These are phyloP conservation scores for Eueides isabella DNA, from an alignment of 1,140 invertebrate genomes.

Conservation along the genomic window DNA sequence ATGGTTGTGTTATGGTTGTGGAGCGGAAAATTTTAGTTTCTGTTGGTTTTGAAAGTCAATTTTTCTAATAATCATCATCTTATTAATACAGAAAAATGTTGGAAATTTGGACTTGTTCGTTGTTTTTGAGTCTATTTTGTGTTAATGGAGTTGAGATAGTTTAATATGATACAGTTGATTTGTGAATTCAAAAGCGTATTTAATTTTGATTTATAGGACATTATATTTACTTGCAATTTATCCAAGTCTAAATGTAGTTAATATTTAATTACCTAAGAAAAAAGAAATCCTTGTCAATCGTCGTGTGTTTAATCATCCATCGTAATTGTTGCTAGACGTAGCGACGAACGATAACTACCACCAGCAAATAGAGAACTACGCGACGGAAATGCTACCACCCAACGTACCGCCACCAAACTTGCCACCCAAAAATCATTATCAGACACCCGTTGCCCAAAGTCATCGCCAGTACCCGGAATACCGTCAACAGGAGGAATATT, in stretches of 20 bases:
- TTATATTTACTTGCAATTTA: too few species aligned
- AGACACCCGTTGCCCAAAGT: slow-evolving; percentile 50
- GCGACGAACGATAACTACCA: slow-evolving; percentile 72
- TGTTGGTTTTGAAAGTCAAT: too few species aligned
- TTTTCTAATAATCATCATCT: too few species aligned
- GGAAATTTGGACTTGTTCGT: too few species aligned
- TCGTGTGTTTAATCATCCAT: slow-evolving; percentile 35
- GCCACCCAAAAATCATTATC: slow-evolving; percentile 72
- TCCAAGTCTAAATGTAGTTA: not conserved
- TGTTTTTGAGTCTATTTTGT: too few species aligned
- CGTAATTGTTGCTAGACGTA: slow-evolving; percentile 54
- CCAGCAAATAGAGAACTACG: slow-evolving; percentile 76
- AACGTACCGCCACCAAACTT: slow-evolving; percentile 61
- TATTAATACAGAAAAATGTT: too few species aligned
- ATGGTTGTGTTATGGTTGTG: not conserved
- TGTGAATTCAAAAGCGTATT: too few species aligned
- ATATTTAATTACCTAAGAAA: not conserved
- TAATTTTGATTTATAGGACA: too few species aligned
- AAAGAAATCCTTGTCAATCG: slow-evolving; percentile 21
- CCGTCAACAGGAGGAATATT: slow-evolving; percentile 57
- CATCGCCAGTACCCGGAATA: slow-evolving; percentile 47
- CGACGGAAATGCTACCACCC: slow-evolving; percentile 73
- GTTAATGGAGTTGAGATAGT: too few species aligned
- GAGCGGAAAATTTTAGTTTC: not conserved
- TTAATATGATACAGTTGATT: too few species aligned